Base-by-base conservation (phyloP, 1,140 invertebrate genomes). In the Zaprionus kolodkinae region DNA sequence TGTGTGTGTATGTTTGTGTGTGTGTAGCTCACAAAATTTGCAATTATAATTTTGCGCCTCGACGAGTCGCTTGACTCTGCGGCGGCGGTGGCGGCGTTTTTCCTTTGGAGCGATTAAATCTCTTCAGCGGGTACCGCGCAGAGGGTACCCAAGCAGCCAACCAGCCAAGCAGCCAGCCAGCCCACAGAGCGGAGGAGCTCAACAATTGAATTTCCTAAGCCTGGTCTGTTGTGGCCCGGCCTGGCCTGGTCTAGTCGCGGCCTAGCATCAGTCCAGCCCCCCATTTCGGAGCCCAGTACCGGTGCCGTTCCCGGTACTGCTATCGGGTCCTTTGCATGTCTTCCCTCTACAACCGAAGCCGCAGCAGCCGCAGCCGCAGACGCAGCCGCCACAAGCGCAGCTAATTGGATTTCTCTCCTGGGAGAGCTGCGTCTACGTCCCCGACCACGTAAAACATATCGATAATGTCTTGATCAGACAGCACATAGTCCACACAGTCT, bases 381-480 rank as follows among this genome's bases (percentile, higher is more conserved):
- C 33, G 25, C 50, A 55, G 57, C 69, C 81, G 85, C 81, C 85
- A 82, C 85, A 87, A 89, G 85, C 85, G 85, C 85, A 68, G 81
- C 85, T 89, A 89, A 89, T 89, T 89, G 85, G 85, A 89, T 89
- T 89, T 89, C 86, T 90, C 85, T 89, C 86, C 86, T 81, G 86
- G 86, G 86, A 89, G 86, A 88, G 85, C 84, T 67, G 50, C 55
- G 67, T 38, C 66, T 55, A 27, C 21, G 21, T 21, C 67, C 56
- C 45, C 71, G 71, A 84, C 85, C 89, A 78, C 86, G 85, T 85
- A 88, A 89, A 89, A 89, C 85, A 90, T 88, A 88, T 89, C 86
- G 86, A 89, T 89, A 89, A 89, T 89, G 85, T 89, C 85, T 89
- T 89, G 85, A 89, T 89, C 85, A 89, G 85, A 88, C 85, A 89